Evolutionary conservation across 2,888 invertebrate genomes (phyloP).

Genomic region (Mimumesa dahlbomi): DNA sequence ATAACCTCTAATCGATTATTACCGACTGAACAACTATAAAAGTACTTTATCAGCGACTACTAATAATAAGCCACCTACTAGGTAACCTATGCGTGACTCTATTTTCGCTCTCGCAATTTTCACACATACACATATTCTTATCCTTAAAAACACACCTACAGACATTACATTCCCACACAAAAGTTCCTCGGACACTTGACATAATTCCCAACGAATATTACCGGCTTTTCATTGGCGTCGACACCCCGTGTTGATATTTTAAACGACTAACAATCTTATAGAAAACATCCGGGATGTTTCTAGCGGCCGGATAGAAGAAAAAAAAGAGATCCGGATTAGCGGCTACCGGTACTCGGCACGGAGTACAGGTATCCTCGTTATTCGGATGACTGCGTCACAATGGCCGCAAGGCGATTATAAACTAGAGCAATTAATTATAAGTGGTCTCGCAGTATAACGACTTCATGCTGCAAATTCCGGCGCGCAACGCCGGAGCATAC

Average conservation of each 20-base stretch:
- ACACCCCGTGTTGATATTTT: too few species aligned
- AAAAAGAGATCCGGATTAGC: slow-evolving; percentile 44
- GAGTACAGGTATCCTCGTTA: slow-evolving; percentile 59
- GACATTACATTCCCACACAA: not conserved
- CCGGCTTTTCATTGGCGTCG: too few species aligned
- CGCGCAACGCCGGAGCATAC: slow-evolving; percentile 65
- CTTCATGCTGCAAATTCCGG: slow-evolving; percentile 69
- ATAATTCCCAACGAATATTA: too few species aligned
- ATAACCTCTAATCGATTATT: too few species aligned
- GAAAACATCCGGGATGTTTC: slow-evolving; percentile 7
- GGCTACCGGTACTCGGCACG: slow-evolving; percentile 21
- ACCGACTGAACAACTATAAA: too few species aligned
- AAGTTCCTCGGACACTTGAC: too few species aligned
- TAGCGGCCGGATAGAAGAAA: slow-evolving; percentile 26
- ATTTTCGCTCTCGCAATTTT: too few species aligned
- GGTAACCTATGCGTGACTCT: too few species aligned
- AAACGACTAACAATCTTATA: slow-evolving; percentile 9
- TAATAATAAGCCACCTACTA: too few species aligned
- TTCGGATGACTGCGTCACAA: slow-evolving; percentile 64
- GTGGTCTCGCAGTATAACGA: slow-evolving; percentile 68
- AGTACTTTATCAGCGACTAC: too few species aligned
- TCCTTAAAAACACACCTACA: too few species aligned
- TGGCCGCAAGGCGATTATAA: slow-evolving; percentile 72
- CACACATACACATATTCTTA: too few species aligned
- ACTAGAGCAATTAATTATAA: slow-evolving; percentile 75